Evolutionary conservation across 2,113 vertebrate genomes (phyloP).

Genomic region (Psammodynastes pulverulentus): DNA sequence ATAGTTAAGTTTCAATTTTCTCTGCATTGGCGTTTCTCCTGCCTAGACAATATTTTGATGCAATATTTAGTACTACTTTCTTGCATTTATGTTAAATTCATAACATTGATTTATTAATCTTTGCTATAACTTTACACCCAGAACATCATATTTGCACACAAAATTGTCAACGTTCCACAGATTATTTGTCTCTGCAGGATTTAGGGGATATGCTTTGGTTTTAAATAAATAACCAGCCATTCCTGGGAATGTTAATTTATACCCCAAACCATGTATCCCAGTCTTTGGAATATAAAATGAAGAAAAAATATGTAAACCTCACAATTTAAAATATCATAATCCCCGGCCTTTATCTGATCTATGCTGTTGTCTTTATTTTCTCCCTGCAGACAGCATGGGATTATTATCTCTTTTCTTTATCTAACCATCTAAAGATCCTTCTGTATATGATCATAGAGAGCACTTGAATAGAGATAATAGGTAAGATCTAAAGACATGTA

Average conservation of each 20-base stretch:
- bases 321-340: not conserved
- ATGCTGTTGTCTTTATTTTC: not conserved
- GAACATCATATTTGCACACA: not conserved
- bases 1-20: slow-evolving; percentile 19
- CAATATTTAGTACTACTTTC: not conserved
- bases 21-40: slow-evolving; percentile 6
- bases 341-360: not conserved
- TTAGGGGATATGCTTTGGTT: not conserved
- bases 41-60: not conserved
- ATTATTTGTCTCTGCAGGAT: not conserved
- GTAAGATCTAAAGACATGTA: not conserved
- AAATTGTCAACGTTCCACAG: not conserved
- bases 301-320: not conserved
- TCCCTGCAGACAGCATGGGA: not conserved
- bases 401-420: not conserved
- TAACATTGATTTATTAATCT: not conserved
- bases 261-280: not conserved
- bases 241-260: not conserved
- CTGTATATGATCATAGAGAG: not conserved
- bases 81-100: not conserved
- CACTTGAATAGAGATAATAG: not conserved
- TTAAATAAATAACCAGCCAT: not conserved
- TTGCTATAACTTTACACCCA: not conserved
- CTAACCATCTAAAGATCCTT: not conserved
- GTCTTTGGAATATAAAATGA: not conserved